Percentiles rank a stretch among this genome's conserved stretches.
Conservation (phyloP, 2,113 vertebrate genomes). For the Daphoenositta chrysoptera region DNA sequence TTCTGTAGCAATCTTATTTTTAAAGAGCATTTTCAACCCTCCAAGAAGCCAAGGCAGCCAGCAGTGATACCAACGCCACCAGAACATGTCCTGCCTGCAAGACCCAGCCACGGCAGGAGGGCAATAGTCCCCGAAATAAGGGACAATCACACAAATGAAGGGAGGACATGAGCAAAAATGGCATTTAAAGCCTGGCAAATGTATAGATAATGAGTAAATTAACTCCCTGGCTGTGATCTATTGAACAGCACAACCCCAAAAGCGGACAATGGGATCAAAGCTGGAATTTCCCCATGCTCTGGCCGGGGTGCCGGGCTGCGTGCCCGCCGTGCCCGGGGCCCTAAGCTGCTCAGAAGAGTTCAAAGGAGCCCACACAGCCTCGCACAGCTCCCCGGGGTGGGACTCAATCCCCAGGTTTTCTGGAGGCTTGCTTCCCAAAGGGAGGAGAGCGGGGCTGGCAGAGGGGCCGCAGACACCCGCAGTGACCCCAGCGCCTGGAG, state of each 20-base stretch:
- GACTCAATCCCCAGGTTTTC: not conserved
- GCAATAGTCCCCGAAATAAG: not conserved
- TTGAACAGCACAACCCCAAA: not conserved
- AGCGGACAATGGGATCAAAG: not conserved
- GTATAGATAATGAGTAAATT: not conserved
- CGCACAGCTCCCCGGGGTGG: not conserved
- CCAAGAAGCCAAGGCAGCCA: not conserved
- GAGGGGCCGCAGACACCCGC: not conserved
- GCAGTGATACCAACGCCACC: not conserved
- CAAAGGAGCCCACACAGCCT: not conserved
- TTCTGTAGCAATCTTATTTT: not conserved
- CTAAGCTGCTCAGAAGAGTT: not conserved
- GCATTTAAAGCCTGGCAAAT: not conserved
- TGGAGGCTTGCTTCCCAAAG: not conserved
- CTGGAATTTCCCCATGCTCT: accelerated
- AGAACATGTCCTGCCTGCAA: accelerated
- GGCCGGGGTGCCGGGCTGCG: not conserved
- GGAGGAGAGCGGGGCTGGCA: not conserved
- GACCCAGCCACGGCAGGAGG: not conserved
- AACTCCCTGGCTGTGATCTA: not conserved
- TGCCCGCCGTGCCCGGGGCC: not conserved
- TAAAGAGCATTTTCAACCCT: not conserved
- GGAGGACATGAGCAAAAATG: not conserved
- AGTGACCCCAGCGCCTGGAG: not conserved
- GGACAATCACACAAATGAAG: not conserved